phyloP scores from a whole-genome alignment of 1,140 invertebrate species.

The Glomeris maerens region DNA sequence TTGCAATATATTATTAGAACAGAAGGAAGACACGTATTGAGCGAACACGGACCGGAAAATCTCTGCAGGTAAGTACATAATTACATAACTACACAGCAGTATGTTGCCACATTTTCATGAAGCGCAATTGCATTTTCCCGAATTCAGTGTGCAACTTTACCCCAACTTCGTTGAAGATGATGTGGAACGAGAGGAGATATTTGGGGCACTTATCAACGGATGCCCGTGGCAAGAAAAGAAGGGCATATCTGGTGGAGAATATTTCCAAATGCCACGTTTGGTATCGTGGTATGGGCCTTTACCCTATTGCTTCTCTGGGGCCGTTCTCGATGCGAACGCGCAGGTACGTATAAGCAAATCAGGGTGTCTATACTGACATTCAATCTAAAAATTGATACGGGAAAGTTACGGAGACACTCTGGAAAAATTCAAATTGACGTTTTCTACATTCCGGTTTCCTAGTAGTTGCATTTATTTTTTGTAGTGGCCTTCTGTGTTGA shows the following conservation, averaged over 20 bases:
- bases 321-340: slow-evolving; percentile 24
- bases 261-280: slow-evolving; percentile 27
- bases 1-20: no score
- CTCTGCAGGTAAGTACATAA: neutral
- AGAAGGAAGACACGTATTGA: slow-evolving; percentile 74
- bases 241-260: slow-evolving; percentile 21
- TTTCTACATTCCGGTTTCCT: neutral
- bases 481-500: slow-evolving; percentile 10
- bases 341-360: slow-evolving; percentile 19
- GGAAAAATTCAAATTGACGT: neutral
- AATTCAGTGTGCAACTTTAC: neutral
- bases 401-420: neutral
- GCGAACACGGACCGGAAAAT: neutral
- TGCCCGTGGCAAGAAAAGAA: slow-evolving; percentile 14
- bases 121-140: neutral
- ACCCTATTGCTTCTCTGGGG: slow-evolving; percentile 31
- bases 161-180: slow-evolving; percentile 5
- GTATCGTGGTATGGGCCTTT: slow-evolving; percentile 32
- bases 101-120: no score
- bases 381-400: neutral
- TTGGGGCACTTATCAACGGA: neutral
- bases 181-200: neutral
- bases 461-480: slow-evolving; percentile 4
- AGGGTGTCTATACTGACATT: slow-evolving; percentile 9
- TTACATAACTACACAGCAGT: neutral